Evolutionary conservation across 64 coral and sea anemone species (phyloP), one percentile per base, ranked within the genome.

Genomic region (Pocillopora verrucosa): DNA sequence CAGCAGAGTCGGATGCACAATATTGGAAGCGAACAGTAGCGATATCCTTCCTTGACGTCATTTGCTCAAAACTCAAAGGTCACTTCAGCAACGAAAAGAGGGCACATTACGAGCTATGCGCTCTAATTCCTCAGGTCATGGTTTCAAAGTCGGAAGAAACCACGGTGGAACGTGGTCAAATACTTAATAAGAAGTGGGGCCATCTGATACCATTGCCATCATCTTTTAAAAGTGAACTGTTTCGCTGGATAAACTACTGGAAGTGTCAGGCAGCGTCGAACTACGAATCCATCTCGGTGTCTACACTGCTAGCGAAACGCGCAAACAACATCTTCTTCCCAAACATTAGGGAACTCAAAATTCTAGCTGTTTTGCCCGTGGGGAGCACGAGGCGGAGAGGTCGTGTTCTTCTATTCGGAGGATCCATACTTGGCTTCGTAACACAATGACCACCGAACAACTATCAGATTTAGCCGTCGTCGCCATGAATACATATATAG

Each of bases 401-500:
- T 95, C 90, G 62, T 95, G 89, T 80, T 95, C 94, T 86, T 92
- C 86, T 87, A 76, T 92, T 36, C 72, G 86, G 58, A 95, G 90
- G 86, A 82, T 92, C 58, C 90, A 95, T 77, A 95, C 93, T 36
- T 95, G 93, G 89, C 86, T 95, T 83, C 72, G 93, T 77, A 93
- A 86, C 86, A 93, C 77, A 86, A 93, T 93, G 91, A 89, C 92
- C 87, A 94, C 92, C 87, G 92, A 93, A 79, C 89, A 87, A 80
- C 87, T 93, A 87, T 89, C 87, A 73, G 92, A 93, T 93, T 80
- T 93, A 93, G 92, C 91, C 92, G 92, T 89, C 79, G 89, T 93
- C 85, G 92, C 92, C 92, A 93, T 93, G 92, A 78, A 93, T 93
- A n/a, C n/a, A n/a, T n/a, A n/a, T n/a, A n/a, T n/a, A n/a, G n/a